Base-by-base conservation (phyloP, 2,888 invertebrate genomes). In the Drosophila gaucha region DNA sequence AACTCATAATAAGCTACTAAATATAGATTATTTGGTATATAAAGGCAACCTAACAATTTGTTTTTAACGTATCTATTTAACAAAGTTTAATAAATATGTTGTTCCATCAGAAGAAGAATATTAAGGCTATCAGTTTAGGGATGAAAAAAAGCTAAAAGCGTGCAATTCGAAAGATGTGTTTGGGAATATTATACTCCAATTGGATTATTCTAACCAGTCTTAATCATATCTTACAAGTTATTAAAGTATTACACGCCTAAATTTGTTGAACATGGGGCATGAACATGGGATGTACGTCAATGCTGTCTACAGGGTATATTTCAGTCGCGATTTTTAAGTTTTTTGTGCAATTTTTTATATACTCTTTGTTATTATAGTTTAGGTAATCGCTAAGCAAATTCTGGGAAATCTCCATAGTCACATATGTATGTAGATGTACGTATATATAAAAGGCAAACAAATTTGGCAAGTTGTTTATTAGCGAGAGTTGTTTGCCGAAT, bases 351-450 rank as follows among this genome's bases (percentile, higher is more conserved):
- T 2, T 47, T 10, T 22, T 20, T 9, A 9, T 20, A 36, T 20
- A 14, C 2, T 2, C 6, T 26, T 12, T 22, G 1, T 16, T 38
- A 8, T 20, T 26, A 5, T 18, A 28, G 12, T 50, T 3, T 6
- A n/a, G 41, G 35, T 65, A 33, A 28, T 43, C 14, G 18, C 10
- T 24, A 8, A 36, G 12, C 8, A 8, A 47, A n/a, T 63, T 70
- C 51, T 22, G n/a, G 6, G 51, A 69, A 69, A 26, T 24, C 20
- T 33, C 5, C 8, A 39, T 16, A 43, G 8, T 22, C n/a, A 57
- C 6, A 35, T 16, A 14, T 31, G 10, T n/a, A 10, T 18, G 4
- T 43, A 10, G n/a, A n/a, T n/a, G n/a, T n/a, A n/a, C n/a, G n/a
- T 12, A 14, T 18, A 8, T 24, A 12, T 31, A 8, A 43, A 36